These are phyloP conservation scores for Triplophysa siluroides DNA, from an alignment of 2,113 vertebrate genomes.

Conservation along the genomic window DNA sequence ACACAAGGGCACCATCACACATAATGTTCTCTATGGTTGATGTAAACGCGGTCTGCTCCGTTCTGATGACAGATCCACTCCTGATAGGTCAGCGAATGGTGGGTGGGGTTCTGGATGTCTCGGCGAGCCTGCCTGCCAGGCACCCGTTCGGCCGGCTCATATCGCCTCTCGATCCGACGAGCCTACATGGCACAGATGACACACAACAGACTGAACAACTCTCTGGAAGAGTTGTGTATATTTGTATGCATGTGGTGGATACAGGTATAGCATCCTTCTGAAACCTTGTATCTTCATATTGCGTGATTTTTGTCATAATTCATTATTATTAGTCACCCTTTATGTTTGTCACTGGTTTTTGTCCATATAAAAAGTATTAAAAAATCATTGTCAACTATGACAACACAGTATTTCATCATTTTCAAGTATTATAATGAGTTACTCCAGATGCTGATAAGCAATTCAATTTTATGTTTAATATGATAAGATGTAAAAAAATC, in stretches of 20 bases:
- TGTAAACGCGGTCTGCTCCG: slow-evolving; percentile 72
- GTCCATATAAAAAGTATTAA: too few species aligned
- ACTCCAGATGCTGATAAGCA: neutral
- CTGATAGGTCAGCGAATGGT: slow-evolving; percentile 64
- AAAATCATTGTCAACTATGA: too few species aligned
- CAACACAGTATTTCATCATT: too few species aligned
- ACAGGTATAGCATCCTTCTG: too few species aligned
- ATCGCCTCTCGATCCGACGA: slow-evolving; percentile 59
- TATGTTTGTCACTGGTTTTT: too few species aligned
- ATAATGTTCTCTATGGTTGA: slow-evolving; percentile 79
- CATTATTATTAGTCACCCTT: too few species aligned
- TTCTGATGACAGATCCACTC: slow-evolving; percentile 79
- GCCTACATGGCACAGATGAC: slow-evolving; percentile 52
- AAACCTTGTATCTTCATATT: too few species aligned
- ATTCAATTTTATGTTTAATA: slow-evolving; percentile 29
- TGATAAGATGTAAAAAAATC: neutral
- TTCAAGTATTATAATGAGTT: neutral
- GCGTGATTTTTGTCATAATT: too few species aligned
- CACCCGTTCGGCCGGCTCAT: slow-evolving; percentile 49
- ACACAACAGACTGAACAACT: neutral
- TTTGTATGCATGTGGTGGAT: neutral
- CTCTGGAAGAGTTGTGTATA: neutral
- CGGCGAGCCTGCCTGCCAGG: slow-evolving; percentile 27
- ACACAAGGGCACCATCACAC: slow-evolving; percentile 63
- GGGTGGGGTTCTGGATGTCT: slow-evolving; percentile 54